Evolutionary conservation across 2,888 invertebrate genomes (phyloP).

Genomic region (Leptarthrus brevirostris): DNA sequence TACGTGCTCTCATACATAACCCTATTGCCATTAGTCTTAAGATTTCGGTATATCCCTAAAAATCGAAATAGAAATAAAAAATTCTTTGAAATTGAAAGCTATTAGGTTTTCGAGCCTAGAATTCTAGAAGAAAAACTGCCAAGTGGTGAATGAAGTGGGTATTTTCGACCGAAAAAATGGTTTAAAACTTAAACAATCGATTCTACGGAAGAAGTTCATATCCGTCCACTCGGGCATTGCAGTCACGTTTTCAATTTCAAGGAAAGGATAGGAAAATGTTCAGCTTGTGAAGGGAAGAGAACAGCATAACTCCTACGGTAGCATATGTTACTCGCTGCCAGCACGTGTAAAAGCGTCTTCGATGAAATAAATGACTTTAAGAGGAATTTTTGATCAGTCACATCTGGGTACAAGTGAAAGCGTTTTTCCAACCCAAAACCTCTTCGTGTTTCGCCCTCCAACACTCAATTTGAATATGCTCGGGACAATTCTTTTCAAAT

Average conservation of each 20-base stretch:
- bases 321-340: conserved; percentile 51
- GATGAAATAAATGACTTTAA: conserved; percentile 54
- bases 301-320: conserved; percentile 26
- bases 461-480: conserved; percentile 39
- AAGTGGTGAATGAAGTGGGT: conserved; percentile 5
- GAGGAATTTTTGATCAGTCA: conserved; percentile 52
- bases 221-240: conserved; percentile 45
- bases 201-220: conserved; percentile 38
- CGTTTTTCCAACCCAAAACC: conserved; percentile 28
- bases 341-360: conserved; percentile 49
- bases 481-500: conserved; percentile 27
- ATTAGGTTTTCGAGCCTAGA: neutral
- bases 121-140: conserved; percentile 10
- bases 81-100: conserved; percentile 32
- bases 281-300: neutral
- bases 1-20: conserved; percentile 16
- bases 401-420: conserved; percentile 51
- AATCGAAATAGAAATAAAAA: conserved; percentile 6
- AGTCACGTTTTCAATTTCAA: conserved; percentile 55
- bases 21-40: neutral
- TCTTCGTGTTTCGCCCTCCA: neutral
- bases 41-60: neutral
- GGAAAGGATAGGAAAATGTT: conserved; percentile 49
- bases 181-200: conserved; percentile 48
- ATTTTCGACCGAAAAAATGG: conserved; percentile 22